These are phyloP conservation scores for Mamestra brassicae DNA, from an alignment of 2,888 invertebrate genomes.

Conservation along the genomic window DNA sequence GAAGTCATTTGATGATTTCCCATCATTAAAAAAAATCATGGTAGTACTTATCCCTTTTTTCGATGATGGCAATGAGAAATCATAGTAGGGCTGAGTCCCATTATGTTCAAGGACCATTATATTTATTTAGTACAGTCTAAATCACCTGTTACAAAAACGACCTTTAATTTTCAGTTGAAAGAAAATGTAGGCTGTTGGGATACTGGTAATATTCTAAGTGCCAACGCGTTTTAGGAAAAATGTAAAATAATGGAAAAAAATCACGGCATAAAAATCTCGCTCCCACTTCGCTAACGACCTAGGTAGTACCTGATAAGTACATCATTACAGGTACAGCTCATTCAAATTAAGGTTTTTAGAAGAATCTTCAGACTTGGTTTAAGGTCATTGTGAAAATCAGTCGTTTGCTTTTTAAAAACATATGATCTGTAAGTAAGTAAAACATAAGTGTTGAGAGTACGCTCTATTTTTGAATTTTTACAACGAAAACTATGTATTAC, in stretches of 20 bases:
- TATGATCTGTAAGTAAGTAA: too few relatives aligned
- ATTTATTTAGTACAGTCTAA: conserved; percentile 2
- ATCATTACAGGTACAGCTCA: conserved; percentile 39
- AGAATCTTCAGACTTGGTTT: background rate
- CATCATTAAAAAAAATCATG: too few relatives aligned
- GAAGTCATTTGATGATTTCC: too few relatives aligned
- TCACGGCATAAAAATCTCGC: conserved; percentile 10
- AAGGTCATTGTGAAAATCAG: conserved; percentile 2
- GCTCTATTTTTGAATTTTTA: background rate
- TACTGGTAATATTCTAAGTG: conserved; percentile 42
- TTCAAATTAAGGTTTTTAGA: conserved; percentile 29
- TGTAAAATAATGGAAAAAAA: conserved; percentile 27
- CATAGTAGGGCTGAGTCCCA: background rate
- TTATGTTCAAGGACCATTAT: background rate
- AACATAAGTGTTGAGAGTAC: background rate
- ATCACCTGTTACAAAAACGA: conserved; percentile 11
- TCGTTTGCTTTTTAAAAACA: background rate
- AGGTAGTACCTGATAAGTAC: conserved; percentile 1
- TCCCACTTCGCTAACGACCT: conserved; percentile 20
- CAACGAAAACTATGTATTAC: background rate
- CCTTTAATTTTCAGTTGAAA: conserved; percentile 9
- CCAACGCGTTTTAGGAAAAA: conserved; percentile 35
- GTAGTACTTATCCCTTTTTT: too few relatives aligned
- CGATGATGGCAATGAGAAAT: background rate
- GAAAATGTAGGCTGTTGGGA: background rate